A percentile compares a stretch with the other conserved stretches of the same genome.
Evolutionary conservation across 2,888 invertebrate genomes (phyloP).

Genomic region (Chaetoderma sp.): DNA sequence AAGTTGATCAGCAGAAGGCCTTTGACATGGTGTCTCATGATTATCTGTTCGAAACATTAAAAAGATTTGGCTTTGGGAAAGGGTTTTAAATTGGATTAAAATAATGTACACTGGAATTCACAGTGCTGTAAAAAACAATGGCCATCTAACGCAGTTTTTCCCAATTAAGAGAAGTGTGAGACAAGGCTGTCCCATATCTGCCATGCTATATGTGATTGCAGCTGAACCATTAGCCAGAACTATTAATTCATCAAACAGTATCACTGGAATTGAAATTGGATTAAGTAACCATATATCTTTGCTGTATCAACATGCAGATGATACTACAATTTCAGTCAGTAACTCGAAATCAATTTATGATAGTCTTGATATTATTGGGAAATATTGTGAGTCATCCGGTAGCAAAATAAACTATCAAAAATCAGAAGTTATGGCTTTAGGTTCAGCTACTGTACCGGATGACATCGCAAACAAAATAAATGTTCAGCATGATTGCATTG

Average conservation of each 20-base stretch:
- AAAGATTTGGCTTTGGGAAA: slow-evolving; percentile 36
- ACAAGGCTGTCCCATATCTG: slow-evolving; percentile 4
- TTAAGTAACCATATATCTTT: background rate
- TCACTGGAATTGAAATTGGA: slow-evolving; percentile 24
- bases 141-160: background rate
- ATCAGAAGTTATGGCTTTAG: background rate
- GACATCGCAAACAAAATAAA: background rate
- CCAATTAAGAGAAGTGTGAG: background rate
- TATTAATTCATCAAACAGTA: background rate
- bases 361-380: background rate
- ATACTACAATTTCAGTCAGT: slow-evolving; percentile 4
- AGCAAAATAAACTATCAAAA: slow-evolving; percentile 27
- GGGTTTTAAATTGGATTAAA: slow-evolving; percentile 36
- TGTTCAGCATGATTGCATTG: background rate
- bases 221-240: background rate
- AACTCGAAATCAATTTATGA: background rate
- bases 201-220: slow-evolving; percentile 1
- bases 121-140: background rate
- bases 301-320: slow-evolving; percentile 19
- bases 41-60: slow-evolving; percentile 35
- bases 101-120: slow-evolving; percentile 32
- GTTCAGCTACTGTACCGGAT: no score
- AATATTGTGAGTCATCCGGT: slow-evolving; percentile 21
- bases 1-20: slow-evolving; percentile 43
- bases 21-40: slow-evolving; percentile 40